Evolutionary conservation across 2,797 vertebrate species (phyloP).

Genomic region (Cirrhinus molitorella): DNA sequence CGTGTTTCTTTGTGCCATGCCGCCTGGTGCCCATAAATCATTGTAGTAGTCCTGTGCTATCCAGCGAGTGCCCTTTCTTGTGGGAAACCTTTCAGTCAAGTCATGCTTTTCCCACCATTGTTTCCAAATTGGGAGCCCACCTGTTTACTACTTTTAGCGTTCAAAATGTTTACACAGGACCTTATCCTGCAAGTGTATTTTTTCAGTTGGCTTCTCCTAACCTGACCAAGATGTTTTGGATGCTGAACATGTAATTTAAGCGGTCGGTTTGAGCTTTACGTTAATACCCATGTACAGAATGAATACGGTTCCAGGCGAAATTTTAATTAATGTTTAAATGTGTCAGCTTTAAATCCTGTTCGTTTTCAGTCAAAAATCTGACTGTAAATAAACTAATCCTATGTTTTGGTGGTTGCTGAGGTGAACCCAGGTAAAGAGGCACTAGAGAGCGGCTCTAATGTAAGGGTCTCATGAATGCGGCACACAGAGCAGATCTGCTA

Average conservation of each 20-base stretch:
- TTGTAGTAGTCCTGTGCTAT: constrained; percentile 21
- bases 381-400: constrained; percentile 45
- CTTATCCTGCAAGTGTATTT: constrained; percentile 57
- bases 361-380: constrained; percentile 27
- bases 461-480: constrained; percentile 48
- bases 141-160: constrained; percentile 58
- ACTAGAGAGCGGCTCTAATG: constrained; percentile 31
- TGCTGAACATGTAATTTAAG: constrained; percentile 32
- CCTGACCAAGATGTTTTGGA: constrained; percentile 41
- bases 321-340: constrained; percentile 43
- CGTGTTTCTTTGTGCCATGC: constrained; percentile 47
- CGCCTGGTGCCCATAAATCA: constrained; percentile 54
- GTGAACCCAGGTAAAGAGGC: constrained; percentile 49
- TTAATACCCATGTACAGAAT: constrained; percentile 33
- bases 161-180: constrained; percentile 50
- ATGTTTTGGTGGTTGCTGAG: constrained; percentile 54
- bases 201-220: constrained; percentile 56
- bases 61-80: constrained; percentile 40
- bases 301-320: not conserved
- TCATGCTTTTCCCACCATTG: constrained; percentile 58
- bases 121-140: constrained; percentile 55
- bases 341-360: constrained; percentile 38
- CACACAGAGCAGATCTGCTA: constrained; percentile 26
- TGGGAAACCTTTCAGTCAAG: constrained; percentile 53
- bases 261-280: not conserved